Evolutionary conservation across 2,797 vertebrate genomes (phyloP).

Genomic region (Gymnocypris eckloni): DNA sequence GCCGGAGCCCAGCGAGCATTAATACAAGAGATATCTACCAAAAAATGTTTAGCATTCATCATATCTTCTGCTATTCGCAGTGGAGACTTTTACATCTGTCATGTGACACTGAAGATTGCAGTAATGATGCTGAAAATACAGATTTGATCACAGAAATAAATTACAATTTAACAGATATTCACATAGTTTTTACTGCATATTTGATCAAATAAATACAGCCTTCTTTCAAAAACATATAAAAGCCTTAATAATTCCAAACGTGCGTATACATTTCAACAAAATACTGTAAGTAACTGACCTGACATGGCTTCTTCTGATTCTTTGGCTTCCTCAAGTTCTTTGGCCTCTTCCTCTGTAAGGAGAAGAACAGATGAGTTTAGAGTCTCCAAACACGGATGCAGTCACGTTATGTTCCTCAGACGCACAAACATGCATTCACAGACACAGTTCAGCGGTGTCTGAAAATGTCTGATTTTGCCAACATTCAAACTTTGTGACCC

Average conservation of each 20-base stretch:
- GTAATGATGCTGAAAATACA: neutral
- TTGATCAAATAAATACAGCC: neutral
- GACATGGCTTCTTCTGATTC: conserved; percentile 83
- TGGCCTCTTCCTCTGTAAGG: conserved; percentile 86
- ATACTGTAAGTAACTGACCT: conserved; percentile 76
- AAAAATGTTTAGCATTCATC: conserved; percentile 2
- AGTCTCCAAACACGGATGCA: neutral
- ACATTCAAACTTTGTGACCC: neutral
- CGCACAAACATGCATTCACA: neutral
- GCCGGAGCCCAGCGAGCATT: conserved; percentile 43
- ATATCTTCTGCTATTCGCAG: neutral
- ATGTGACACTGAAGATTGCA: neutral
- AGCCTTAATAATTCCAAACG: too few species aligned
- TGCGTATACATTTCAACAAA: neutral
- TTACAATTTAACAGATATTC: neutral
- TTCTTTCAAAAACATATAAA: neutral
- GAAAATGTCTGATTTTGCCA: neutral
- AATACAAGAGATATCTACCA: conserved; percentile 12
- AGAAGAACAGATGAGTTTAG: conserved; percentile 45
- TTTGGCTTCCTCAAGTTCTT: conserved; percentile 81
- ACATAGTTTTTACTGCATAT: neutral
- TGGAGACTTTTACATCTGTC: neutral
- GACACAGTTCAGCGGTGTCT: neutral
- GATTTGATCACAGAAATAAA: neutral
- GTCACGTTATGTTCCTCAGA: neutral